Evolutionary conservation across 1,140 invertebrate genomes (phyloP), one percentile per base, ranked within the genome.

Genomic region (Asobara japonica): DNA sequence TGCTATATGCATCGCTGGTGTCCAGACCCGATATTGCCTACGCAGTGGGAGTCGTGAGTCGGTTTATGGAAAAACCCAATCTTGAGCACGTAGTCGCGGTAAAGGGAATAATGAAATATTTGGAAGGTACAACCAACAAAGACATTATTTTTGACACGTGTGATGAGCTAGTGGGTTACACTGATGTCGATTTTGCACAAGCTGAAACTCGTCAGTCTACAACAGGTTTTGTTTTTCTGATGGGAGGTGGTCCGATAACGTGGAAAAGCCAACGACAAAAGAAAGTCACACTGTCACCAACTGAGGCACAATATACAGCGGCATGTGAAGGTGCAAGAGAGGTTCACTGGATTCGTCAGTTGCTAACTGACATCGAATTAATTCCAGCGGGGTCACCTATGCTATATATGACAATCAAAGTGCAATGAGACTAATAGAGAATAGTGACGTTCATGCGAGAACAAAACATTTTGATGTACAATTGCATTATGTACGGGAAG

Each of bases 331-430:
- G 5, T 6, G 5, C 5, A 10, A 33, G 10, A 10, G 31, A 6
- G 10, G 10, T 33, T 10, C 10, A 6, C 31, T 33, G 31, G 31
- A 33, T 10, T 6, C 31, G 31, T 33, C 31, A 33, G 31, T 10
- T 33, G 31, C 10, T 33, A 10, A n/a, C 4, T 41, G 3, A 6
- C 10, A 27, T 38, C 45, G 25, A n/a, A n/a, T n/a, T n/a, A n/a
- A n/a, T n/a, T n/a, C n/a, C n/a, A n/a, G n/a, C n/a, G n/a, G n/a
- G n/a, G n/a, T n/a, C n/a, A n/a, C n/a, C n/a, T n/a, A n/a, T n/a
- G n/a, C n/a, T n/a, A n/a, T n/a, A n/a, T n/a, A n/a, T n/a, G 65
- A 41, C 8, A 67, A 67, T 48, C 65, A 56, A 25, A 67, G 65
- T 48, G 65, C 65, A 13, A 67, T 67, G 20, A 16, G 30, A 22